Conservation (phyloP, 2,797 vertebrate genomes). For the Botia kubotai region DNA sequence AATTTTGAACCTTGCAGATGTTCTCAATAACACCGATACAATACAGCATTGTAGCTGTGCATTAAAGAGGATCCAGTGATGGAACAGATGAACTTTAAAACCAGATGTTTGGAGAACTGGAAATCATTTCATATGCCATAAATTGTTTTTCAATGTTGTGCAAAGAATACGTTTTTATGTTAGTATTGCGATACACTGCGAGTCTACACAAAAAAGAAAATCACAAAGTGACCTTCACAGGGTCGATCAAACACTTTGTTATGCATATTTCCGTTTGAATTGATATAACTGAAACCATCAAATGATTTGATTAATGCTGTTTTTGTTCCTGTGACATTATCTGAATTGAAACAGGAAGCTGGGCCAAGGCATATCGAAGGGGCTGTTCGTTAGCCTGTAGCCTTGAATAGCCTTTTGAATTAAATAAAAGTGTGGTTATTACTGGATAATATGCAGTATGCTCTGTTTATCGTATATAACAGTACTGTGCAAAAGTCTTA, state of each 20-base stretch:
- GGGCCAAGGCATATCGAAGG: no score
- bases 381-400: no score
- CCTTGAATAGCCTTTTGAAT: no score
- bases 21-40: constrained; percentile 43
- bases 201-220: not conserved
- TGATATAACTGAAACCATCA: not conserved
- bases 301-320: not conserved
- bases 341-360: no score
- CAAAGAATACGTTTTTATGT: not conserved
- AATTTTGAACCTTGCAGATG: constrained; percentile 51
- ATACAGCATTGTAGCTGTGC: constrained; percentile 38
- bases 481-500: no score
- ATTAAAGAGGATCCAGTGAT: constrained; percentile 24
- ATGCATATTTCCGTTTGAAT: not conserved
- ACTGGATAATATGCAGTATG: no score
- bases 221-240: not conserved
- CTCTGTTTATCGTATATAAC: no score
- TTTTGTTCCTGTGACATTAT: no score
- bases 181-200: not conserved
- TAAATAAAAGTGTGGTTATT: no score
- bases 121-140: constrained; percentile 10
- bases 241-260: not conserved
- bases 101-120: constrained; percentile 55
- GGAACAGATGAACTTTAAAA: constrained; percentile 44
- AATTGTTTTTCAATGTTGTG: constrained; percentile 12